A percentile compares a stretch with the other conserved stretches of the same genome.
Conservation (phyloP, 2,888 invertebrate species). For the Ceratothoa steindachneri region DNA sequence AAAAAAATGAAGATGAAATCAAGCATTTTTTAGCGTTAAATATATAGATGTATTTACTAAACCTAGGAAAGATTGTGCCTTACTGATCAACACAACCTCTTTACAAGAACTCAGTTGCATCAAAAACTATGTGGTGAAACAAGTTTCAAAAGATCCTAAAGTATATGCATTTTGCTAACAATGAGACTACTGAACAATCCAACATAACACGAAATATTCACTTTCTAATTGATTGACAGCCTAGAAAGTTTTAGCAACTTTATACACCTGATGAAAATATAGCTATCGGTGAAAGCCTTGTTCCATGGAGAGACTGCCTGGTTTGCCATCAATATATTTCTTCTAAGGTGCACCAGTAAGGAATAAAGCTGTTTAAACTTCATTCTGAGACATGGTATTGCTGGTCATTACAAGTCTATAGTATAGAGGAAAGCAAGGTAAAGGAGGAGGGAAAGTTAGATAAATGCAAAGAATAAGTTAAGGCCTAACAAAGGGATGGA, state of each 20-base stretch:
- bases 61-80: background rate
- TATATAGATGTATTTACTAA: background rate
- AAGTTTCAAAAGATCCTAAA: background rate
- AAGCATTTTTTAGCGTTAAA: too few species aligned
- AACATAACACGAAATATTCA: background rate
- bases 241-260: too few species aligned
- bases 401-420: background rate
- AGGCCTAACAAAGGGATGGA: background rate
- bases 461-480: background rate
- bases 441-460: background rate
- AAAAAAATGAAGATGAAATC: too few species aligned
- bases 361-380: background rate
- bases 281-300: background rate
- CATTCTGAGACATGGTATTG: background rate
- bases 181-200: background rate
- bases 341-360: background rate
- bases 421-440: background rate
- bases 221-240: too few species aligned
- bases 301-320: background rate
- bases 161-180: background rate
- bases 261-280: too few species aligned
- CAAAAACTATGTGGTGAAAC: background rate
- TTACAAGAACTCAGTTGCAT: background rate
- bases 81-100: background rate
- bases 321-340: background rate